Conservation (phyloP, 2,113 vertebrate species). For the Paralichthys olivaceus region DNA sequence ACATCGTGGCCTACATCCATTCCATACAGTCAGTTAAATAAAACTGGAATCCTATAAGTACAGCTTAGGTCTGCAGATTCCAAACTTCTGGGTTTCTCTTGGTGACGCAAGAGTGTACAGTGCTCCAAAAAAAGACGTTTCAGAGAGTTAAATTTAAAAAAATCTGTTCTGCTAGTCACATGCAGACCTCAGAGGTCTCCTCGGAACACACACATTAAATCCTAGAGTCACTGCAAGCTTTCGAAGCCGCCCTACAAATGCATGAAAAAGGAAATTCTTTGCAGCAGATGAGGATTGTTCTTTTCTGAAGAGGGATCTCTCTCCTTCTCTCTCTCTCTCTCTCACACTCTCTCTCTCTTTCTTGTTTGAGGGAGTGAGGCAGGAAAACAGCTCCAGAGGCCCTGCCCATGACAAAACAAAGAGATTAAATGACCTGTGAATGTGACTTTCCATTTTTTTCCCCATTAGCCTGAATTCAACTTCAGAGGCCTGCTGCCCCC, state of each 20-base stretch:
- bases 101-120: conserved; percentile 36
- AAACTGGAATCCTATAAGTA: conserved; percentile 46
- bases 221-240: conserved; percentile 53
- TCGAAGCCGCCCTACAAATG: conserved; percentile 33
- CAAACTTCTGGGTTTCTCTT: conserved; percentile 36
- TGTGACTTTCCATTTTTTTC: conserved; percentile 72
- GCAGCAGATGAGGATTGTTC: conserved; percentile 60
- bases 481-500: conserved; percentile 78
- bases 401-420: conserved; percentile 79
- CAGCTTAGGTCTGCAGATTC: conserved; percentile 60
- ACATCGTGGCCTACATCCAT: conserved; percentile 47
- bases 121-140: conserved; percentile 28
- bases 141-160: conserved; percentile 38
- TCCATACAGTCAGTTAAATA: conserved; percentile 34
- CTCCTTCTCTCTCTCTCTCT: conserved; percentile 11
- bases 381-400: conserved; percentile 67
- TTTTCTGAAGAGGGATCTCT: conserved; percentile 46
- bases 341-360: too few relatives aligned
- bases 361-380: conserved; percentile 29
- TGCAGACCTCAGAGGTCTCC: conserved; percentile 37
- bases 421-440: conserved; percentile 82
- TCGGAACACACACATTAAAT: conserved; percentile 58
- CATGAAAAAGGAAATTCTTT: conserved; percentile 58
- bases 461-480: conserved; percentile 43
- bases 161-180: conserved; percentile 8